phyloP scores from a whole-genome alignment of 2,113 vertebrate species.

The Scomber scombrus region DNA sequence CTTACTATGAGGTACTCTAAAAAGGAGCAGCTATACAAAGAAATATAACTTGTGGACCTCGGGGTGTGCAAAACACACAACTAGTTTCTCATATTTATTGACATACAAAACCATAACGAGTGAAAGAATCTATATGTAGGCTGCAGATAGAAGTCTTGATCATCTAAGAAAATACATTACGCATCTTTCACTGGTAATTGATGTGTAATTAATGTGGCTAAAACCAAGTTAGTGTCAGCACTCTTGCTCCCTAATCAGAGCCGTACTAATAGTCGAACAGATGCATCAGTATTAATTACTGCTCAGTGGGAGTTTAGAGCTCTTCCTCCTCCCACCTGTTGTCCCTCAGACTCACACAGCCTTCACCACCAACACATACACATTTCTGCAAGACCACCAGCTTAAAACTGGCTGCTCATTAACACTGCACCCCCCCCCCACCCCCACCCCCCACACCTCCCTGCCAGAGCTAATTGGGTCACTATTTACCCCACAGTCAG shows the following conservation, averaged over 20 bases:
- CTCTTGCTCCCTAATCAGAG: slow-evolving; percentile 30
- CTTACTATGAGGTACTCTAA: slow-evolving; percentile 12
- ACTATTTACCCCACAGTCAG: slow-evolving; percentile 78
- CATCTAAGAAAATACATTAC: slow-evolving; percentile 51
- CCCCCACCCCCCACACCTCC: neutral
- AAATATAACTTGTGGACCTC: slow-evolving; percentile 27
- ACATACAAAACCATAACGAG: neutral
- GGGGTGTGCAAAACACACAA: slow-evolving; percentile 6
- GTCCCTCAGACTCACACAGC: slow-evolving; percentile 58
- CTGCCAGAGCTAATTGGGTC: slow-evolving; percentile 79
- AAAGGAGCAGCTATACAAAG: neutral
- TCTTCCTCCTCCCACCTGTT: slow-evolving; percentile 80
- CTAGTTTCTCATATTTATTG: neutral
- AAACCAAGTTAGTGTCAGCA: slow-evolving; percentile 54
- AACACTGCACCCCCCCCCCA: slow-evolving; percentile 32
- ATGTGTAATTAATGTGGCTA: slow-evolving; percentile 55
- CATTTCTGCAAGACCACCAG: slow-evolving; percentile 66
- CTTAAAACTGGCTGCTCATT: slow-evolving; percentile 72
- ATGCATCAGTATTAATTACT: slow-evolving; percentile 73
- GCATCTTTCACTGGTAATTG: slow-evolving; percentile 39
- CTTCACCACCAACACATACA: slow-evolving; percentile 11
- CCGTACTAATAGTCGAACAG: slow-evolving; percentile 43
- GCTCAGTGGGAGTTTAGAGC: slow-evolving; percentile 64
- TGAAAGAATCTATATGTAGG: neutral
- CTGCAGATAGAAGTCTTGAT: slow-evolving; percentile 38